Conservation (phyloP, 1,140 invertebrate genomes). For the Littorina saxatilis region DNA sequence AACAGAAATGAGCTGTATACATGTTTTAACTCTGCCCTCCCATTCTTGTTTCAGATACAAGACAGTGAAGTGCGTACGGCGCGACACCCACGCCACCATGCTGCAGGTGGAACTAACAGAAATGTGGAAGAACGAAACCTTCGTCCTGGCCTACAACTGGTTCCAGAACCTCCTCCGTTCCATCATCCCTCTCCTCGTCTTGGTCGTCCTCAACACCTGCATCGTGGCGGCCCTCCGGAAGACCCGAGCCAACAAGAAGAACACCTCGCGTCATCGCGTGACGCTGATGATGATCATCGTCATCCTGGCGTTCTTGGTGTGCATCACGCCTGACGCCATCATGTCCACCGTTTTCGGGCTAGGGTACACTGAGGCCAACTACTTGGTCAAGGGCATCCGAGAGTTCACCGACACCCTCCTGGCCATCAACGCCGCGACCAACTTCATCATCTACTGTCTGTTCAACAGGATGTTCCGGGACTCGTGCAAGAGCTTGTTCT, state of each 20-base stretch:
- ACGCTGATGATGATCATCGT: slow-evolving; percentile 86
- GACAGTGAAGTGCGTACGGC: slow-evolving; percentile 49
- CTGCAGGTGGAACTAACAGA: slow-evolving; percentile 63
- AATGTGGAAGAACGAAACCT: slow-evolving; percentile 78
- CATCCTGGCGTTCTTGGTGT: slow-evolving; percentile 85
- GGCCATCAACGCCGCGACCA: slow-evolving; percentile 83
- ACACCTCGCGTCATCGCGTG: slow-evolving; percentile 77
- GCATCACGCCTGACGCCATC: slow-evolving; percentile 84
- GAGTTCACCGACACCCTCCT: slow-evolving; percentile 86
- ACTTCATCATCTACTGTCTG: slow-evolving; percentile 88
- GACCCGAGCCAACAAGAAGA: slow-evolving; percentile 59
- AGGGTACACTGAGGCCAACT: slow-evolving; percentile 73
- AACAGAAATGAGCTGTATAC: too few species aligned
- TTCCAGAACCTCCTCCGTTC: slow-evolving; percentile 81
- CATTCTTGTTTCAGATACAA: slow-evolving; percentile 44
- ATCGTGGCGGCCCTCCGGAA: slow-evolving; percentile 81
- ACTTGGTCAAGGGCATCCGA: slow-evolving; percentile 78
- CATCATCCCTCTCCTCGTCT: slow-evolving; percentile 77
- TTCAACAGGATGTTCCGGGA: slow-evolving; percentile 84
- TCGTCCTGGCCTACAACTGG: slow-evolving; percentile 81
- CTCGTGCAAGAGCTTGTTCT: slow-evolving; percentile 61
- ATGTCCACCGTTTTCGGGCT: slow-evolving; percentile 76
- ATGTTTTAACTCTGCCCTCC: too few species aligned
- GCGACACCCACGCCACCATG: slow-evolving; percentile 39
- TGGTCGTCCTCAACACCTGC: slow-evolving; percentile 79